phyloP scores from a whole-genome alignment of 2,888 invertebrate genomes.

The Sesia bembeciformis region DNA sequence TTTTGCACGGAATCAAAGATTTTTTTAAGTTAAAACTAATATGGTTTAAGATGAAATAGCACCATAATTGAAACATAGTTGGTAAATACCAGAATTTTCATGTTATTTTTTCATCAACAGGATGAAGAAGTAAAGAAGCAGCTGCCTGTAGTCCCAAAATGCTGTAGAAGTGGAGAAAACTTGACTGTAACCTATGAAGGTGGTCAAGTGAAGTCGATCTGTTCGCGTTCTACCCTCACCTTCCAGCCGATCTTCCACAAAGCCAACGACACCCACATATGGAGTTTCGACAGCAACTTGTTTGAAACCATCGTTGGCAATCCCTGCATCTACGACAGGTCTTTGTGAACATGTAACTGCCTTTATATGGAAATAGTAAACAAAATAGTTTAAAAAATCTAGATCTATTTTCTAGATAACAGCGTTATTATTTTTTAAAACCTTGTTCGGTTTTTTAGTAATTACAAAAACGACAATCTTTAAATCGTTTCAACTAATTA shows the following conservation, averaged over 20 bases:
- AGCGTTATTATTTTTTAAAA: no score
- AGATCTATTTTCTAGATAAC: no score
- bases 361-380: not conserved
- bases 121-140: conserved; percentile 50
- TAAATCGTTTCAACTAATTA: no score
- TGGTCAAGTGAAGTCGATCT: conserved; percentile 38
- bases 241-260: conserved; percentile 72
- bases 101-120: conserved; percentile 16
- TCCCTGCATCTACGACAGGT: conserved; percentile 73
- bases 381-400: no score
- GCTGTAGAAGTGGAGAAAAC: conserved; percentile 68
- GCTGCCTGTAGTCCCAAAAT: conserved; percentile 65
- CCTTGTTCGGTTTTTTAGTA: no score
- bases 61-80: no score
- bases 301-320: conserved; percentile 74
- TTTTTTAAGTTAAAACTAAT: no score
- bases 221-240: conserved; percentile 40
- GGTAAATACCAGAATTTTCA: not conserved
- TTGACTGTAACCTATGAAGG: conserved; percentile 38
- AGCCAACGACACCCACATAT: conserved; percentile 65
- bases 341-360: conserved; percentile 11
- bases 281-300: conserved; percentile 52
- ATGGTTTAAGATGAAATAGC: no score
- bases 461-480: no score
- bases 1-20: no score